These are phyloP conservation scores for Dasypus novemcinctus DNA, from an alignment of 2,113 vertebrate genomes.

Conservation along the genomic window DNA sequence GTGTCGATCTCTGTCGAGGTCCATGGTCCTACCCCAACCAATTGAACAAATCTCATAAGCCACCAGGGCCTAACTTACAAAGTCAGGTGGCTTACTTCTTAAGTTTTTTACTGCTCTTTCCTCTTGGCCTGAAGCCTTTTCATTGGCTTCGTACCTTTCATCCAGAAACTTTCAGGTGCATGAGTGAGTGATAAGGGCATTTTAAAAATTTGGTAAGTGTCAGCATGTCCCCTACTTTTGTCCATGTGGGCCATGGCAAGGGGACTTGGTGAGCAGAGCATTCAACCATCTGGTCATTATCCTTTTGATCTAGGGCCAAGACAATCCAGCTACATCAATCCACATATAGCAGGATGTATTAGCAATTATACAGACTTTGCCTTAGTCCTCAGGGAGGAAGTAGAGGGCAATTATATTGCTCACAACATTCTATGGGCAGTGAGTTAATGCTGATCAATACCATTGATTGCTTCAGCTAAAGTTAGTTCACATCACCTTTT, in stretches of 20 bases:
- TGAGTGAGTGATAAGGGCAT: background rate
- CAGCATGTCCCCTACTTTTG: background rate
- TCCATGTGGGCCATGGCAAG: background rate
- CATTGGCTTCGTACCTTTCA: background rate
- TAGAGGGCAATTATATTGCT: background rate
- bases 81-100: background rate
- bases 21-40: background rate
- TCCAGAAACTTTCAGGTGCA: background rate
- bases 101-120: background rate
- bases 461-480: background rate
- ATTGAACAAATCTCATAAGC: background rate
- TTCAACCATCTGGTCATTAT: background rate
- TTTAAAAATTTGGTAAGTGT: background rate
- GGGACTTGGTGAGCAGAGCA: background rate
- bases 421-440: background rate
- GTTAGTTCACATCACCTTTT: background rate
- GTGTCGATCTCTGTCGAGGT: background rate
- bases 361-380: background rate
- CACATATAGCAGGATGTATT: background rate
- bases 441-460: background rate
- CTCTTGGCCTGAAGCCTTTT: background rate
- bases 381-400: background rate
- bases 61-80: background rate
- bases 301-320: conserved; percentile 25
- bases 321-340: background rate